Evolutionary conservation across 1,140 invertebrate species (phyloP).

Genomic region (Brachionus koreanus): DNA sequence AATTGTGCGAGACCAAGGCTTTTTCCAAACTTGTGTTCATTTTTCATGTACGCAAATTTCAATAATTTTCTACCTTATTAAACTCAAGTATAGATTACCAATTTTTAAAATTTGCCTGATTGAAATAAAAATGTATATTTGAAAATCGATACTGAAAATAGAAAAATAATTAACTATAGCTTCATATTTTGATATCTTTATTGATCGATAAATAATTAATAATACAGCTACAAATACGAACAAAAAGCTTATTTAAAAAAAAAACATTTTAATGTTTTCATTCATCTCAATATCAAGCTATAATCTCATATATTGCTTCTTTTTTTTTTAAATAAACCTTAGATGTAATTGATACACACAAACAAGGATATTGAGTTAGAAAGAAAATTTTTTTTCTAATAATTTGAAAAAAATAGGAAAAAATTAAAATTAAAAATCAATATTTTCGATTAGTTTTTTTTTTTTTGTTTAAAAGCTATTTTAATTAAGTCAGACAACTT

Average conservation of each 20-base stretch:
- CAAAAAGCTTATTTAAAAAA: background rate
- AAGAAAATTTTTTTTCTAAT: conserved; percentile 44
- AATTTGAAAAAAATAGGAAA: conserved; percentile 48
- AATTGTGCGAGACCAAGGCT: background rate
- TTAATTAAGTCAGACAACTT: too few relatives aligned
- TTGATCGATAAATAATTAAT: conserved; percentile 19
- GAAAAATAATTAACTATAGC: background rate
- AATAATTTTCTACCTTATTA: background rate
- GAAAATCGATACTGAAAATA: background rate
- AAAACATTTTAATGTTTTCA: background rate
- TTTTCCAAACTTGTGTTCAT: background rate
- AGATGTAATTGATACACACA: background rate
- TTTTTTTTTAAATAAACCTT: background rate
- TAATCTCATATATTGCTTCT: too few relatives aligned
- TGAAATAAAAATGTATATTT: background rate
- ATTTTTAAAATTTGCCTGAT: background rate
- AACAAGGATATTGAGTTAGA: conserved; percentile 23
- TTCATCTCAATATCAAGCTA: conserved; percentile 28
- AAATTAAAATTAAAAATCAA: background rate
- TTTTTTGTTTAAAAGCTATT: conserved; percentile 44
- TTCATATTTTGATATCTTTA: background rate
- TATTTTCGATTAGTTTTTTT: conserved; percentile 49
- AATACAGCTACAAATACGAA: background rate
- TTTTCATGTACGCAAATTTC: background rate
- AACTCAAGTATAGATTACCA: background rate